Conservation (phyloP, 2,113 vertebrate species). For the Antennarius striatus region DNA sequence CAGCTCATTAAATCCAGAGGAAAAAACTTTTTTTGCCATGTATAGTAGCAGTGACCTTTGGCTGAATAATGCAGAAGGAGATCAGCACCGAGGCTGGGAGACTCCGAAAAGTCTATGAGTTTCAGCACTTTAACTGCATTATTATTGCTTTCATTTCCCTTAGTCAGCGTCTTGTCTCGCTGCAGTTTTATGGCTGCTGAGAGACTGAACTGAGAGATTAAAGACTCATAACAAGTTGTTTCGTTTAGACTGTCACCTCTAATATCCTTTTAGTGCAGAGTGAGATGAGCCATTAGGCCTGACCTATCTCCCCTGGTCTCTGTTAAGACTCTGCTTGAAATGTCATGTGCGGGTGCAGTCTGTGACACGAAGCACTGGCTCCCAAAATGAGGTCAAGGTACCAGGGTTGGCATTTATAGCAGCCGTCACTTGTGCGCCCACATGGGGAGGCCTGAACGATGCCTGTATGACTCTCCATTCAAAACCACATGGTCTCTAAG, state of each 20-base stretch:
- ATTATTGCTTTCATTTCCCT: slow-evolving; percentile 65
- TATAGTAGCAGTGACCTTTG: slow-evolving; percentile 55
- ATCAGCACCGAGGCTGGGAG: slow-evolving; percentile 26
- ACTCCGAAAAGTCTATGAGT: slow-evolving; percentile 40
- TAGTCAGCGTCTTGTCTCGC: slow-evolving; percentile 64
- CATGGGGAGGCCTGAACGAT: no score
- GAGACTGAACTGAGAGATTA: slow-evolving; percentile 62
- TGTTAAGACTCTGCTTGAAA: slow-evolving; percentile 29
- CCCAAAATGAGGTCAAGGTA: slow-evolving; percentile 21
- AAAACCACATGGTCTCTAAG: no score
- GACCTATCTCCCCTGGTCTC: slow-evolving; percentile 48
- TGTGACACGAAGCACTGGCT: neutral
- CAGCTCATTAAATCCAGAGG: slow-evolving; percentile 38
- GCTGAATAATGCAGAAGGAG: slow-evolving; percentile 49
- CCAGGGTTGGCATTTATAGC: neutral
- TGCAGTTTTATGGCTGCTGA: slow-evolving; percentile 63
- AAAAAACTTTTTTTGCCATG: slow-evolving; percentile 20
- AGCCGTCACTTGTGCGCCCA: no score
- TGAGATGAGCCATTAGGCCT: slow-evolving; percentile 55
- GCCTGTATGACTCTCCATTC: no score
- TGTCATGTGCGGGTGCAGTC: slow-evolving; percentile 25
- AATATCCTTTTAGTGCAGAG: slow-evolving; percentile 56
- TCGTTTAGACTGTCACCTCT: slow-evolving; percentile 62
- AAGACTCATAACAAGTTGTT: slow-evolving; percentile 65
- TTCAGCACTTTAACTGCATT: slow-evolving; percentile 57